A percentile compares a stretch with the other conserved stretches of the same genome.
phyloP scores from a whole-genome alignment of 92 coral and sea anemone species.

The Epizoanthus stellaris region DNA sequence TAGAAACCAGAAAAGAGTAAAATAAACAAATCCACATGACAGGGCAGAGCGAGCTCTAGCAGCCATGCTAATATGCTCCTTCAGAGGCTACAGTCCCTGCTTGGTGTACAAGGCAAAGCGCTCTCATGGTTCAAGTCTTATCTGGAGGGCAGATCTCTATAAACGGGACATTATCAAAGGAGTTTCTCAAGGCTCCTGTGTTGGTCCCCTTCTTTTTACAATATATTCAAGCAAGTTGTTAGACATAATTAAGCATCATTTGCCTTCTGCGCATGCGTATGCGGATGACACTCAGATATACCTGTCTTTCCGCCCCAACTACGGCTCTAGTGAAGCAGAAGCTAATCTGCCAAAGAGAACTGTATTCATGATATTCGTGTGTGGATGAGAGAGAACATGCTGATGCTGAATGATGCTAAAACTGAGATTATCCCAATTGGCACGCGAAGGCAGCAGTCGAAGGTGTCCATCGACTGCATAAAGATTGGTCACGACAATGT shows the following conservation, averaged over 20 bases:
- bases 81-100: not conserved
- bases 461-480: slow-evolving; percentile 28
- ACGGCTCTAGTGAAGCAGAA: slow-evolving; percentile 24
- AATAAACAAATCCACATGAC: too few relatives aligned
- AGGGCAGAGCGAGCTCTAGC: too few relatives aligned
- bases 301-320: slow-evolving; percentile 13
- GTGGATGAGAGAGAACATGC: slow-evolving; percentile 29
- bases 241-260: slow-evolving; percentile 49
- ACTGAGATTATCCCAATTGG: slow-evolving; percentile 41
- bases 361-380: slow-evolving; percentile 27
- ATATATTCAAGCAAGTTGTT: slow-evolving; percentile 41
- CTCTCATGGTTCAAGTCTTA: slow-evolving; percentile 29
- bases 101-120: slow-evolving; percentile 27
- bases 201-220: slow-evolving; percentile 50
- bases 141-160: slow-evolving; percentile 40
- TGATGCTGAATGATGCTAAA: slow-evolving; percentile 34
- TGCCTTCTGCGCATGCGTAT: slow-evolving; percentile 45
- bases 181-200: slow-evolving; percentile 54
- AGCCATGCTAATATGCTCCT: too few relatives aligned
- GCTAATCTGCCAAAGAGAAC: slow-evolving; percentile 39
- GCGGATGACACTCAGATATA: slow-evolving; percentile 50
- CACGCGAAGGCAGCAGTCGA: slow-evolving; percentile 21
- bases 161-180: slow-evolving; percentile 44
- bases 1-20: too few relatives aligned
- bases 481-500: slow-evolving; percentile 25